A percentile compares a stretch with the other conserved stretches of the same genome.
Evolutionary conservation across 2,888 invertebrate genomes (phyloP).

Genomic region (Tiphia femorata): DNA sequence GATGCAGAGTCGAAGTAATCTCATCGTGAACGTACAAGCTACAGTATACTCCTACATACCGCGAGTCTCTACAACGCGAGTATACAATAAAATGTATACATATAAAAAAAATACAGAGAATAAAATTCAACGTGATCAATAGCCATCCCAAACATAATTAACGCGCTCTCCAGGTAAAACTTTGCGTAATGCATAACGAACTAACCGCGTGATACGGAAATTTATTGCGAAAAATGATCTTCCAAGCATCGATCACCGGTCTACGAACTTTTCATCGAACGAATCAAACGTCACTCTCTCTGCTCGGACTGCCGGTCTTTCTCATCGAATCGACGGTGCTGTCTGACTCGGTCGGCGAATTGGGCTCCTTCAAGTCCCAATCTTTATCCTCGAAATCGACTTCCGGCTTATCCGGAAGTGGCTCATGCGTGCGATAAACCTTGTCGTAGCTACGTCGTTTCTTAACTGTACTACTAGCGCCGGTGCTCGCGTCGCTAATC

Average conservation of each 20-base stretch:
- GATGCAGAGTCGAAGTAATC: too few relatives aligned
- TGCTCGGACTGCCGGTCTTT: constrained; percentile 57
- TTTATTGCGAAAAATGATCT: too few relatives aligned
- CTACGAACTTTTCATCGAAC: too few relatives aligned
- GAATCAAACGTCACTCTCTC: constrained; percentile 65
- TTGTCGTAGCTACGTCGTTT: constrained; percentile 84
- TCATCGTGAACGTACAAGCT: too few relatives aligned
- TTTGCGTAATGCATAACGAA: too few relatives aligned
- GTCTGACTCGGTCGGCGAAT: constrained; percentile 48
- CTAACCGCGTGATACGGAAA: too few relatives aligned
- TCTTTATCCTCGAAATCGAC: constrained; percentile 85
- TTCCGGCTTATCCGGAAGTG: constrained; percentile 80
- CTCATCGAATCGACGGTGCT: constrained; percentile 43
- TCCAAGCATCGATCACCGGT: too few relatives aligned
- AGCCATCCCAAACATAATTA: too few relatives aligned
- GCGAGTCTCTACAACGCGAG: too few relatives aligned
- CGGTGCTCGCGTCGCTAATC: constrained; percentile 71
- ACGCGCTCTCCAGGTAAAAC: background rate
- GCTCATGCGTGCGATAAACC: constrained; percentile 88
- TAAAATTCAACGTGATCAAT: too few relatives aligned
- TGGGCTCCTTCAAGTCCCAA: constrained; percentile 79
- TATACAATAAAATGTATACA: too few relatives aligned
- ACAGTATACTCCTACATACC: too few relatives aligned
- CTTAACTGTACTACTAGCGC: constrained; percentile 72
- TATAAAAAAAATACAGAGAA: background rate